Evolutionary conservation across 2,113 vertebrate genomes (phyloP).

Genomic region (Tor tambroides): DNA sequence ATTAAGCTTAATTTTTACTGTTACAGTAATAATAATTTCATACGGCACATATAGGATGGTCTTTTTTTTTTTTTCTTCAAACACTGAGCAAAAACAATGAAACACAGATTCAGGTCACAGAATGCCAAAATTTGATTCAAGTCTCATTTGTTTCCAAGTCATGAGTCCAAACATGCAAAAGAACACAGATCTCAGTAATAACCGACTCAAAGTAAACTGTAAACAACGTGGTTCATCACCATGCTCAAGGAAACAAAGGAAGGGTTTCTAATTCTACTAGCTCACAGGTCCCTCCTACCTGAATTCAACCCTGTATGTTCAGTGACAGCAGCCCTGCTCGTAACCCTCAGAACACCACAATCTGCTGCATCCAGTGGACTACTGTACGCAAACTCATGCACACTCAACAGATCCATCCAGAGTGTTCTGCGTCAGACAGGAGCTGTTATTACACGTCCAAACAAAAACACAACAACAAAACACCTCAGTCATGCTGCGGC

Average conservation of each 20-base stretch:
- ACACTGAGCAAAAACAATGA: not conserved
- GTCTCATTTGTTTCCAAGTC: not conserved
- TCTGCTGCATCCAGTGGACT: not conserved
- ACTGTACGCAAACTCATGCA: not conserved
- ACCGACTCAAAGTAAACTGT: not conserved
- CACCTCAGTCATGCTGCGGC: too few species aligned
- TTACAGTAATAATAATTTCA: not conserved
- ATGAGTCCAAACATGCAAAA: not conserved
- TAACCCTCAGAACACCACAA: not conserved
- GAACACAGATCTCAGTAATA: not conserved
- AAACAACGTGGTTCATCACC: not conserved
- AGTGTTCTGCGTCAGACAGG: not conserved
- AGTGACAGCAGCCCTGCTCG: too few species aligned
- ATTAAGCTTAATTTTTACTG: not conserved
- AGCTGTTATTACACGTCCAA: not conserved
- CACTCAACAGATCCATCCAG: slow-evolving; percentile 10
- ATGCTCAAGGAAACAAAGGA: not conserved
- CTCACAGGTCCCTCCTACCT: slow-evolving; percentile 11
- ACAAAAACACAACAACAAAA: slow-evolving; percentile 25
- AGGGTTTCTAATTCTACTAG: not conserved
- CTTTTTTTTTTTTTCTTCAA: not conserved
- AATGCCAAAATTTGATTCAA: not conserved
- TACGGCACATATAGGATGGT: not conserved
- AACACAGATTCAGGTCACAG: not conserved
- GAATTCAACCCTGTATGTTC: not conserved